A percentile compares a stretch with the other conserved stretches of the same genome.
phyloP scores from a whole-genome alignment of 1,140 invertebrate genomes.

The Euwallacea similis region DNA sequence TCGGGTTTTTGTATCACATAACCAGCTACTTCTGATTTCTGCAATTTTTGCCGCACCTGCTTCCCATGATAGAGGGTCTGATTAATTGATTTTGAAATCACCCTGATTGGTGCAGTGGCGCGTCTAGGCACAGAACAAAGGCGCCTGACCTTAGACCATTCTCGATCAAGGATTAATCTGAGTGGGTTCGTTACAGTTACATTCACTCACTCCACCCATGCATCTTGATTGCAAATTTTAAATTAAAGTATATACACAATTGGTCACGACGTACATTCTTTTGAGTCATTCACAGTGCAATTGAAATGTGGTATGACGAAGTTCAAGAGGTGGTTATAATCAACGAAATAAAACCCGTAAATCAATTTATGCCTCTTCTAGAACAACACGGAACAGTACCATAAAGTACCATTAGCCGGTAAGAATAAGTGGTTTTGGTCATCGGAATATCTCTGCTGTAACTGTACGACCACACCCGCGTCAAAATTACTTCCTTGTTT shows the following conservation, averaged over 20 bases:
- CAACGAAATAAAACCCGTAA: neutral
- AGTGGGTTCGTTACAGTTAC: constrained; percentile 42
- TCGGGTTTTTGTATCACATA: neutral
- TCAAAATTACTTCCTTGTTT: constrained; percentile 3
- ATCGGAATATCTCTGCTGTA: neutral
- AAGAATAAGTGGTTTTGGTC: neutral
- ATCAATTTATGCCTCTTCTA: neutral
- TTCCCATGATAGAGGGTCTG: neutral
- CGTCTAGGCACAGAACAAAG: neutral
- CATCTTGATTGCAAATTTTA: neutral
- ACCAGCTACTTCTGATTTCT: neutral
- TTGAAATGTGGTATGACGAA: too few relatives aligned
- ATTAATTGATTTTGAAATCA: neutral
- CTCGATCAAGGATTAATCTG: constrained; percentile 36
- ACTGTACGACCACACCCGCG: constrained; percentile 5
- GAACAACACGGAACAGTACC: constrained; percentile 3
- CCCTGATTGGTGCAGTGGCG: neutral
- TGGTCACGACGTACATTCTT: too few relatives aligned
- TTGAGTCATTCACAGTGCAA: too few relatives aligned
- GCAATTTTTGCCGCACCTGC: neutral
- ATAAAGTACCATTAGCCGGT: neutral
- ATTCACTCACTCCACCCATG: constrained; percentile 38
- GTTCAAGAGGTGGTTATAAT: neutral
- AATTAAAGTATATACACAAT: too few relatives aligned
- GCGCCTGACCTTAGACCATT: constrained; percentile 37